phyloP scores from a whole-genome alignment of 2,888 invertebrate genomes.

The Apantesis nais region DNA sequence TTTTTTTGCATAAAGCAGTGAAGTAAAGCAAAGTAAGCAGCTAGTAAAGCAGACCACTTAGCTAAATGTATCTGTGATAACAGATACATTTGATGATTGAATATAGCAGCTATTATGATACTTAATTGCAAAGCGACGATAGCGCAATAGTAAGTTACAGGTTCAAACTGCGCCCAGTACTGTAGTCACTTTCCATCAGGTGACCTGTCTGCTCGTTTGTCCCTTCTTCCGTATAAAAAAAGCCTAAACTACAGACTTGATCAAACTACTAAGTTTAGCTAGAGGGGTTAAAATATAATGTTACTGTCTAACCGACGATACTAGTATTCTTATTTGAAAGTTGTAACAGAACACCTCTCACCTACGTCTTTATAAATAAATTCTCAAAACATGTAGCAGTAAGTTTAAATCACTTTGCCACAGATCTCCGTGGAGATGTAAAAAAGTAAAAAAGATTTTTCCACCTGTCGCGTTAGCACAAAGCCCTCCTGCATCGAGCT shows the following conservation, averaged over 20 bases:
- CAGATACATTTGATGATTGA: too few species aligned
- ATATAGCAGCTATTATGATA: too few species aligned
- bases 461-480: constrained; percentile 56
- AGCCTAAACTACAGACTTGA: neutral
- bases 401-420: constrained; percentile 15
- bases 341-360: neutral
- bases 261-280: neutral
- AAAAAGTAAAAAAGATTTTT: constrained; percentile 43
- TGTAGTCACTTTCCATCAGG: too few species aligned
- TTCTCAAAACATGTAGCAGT: constrained; percentile 1
- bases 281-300: neutral
- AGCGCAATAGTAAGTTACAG: neutral
- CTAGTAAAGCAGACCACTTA: too few species aligned
- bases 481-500: constrained; percentile 18
- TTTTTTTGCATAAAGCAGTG: too few species aligned
- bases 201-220: too few species aligned
- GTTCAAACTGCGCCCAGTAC: neutral
- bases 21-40: too few species aligned
- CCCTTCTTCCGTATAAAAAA: too few species aligned
- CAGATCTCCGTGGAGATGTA: constrained; percentile 23
- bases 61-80: too few species aligned
- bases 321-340: neutral
- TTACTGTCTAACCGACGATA: too few species aligned
- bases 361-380: neutral
- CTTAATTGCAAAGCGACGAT: neutral